Percentiles rank a stretch among this genome's conserved stretches.
phyloP scores from a whole-genome alignment of 2,888 invertebrate species.

The Troides helena region DNA sequence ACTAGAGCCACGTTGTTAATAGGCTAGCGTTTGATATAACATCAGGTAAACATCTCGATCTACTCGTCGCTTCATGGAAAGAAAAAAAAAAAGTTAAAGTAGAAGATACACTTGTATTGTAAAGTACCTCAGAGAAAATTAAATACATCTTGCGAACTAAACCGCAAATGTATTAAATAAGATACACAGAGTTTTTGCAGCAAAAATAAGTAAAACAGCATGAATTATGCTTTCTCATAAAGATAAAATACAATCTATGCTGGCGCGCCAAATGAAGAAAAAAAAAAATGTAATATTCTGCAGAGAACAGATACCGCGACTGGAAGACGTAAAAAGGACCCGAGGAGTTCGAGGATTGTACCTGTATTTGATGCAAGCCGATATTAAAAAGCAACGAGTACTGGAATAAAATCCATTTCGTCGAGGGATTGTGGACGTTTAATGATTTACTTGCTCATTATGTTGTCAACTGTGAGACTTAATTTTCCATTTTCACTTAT shows the following conservation, averaged over 20 bases:
- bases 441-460: conserved; percentile 31
- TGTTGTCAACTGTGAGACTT: conserved; percentile 23
- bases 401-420: conserved; percentile 23
- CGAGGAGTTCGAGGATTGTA: conserved; percentile 32
- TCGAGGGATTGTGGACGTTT: conserved; percentile 22
- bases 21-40: too few species aligned
- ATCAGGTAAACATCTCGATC: too few species aligned
- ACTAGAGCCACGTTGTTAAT: too few species aligned
- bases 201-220: conserved; percentile 65
- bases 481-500: conserved; percentile 26
- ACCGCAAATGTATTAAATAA: conserved; percentile 64
- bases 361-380: conserved; percentile 28
- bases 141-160: conserved; percentile 2
- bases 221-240: conserved; percentile 78
- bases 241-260: conserved; percentile 78
- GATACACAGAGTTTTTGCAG: conserved; percentile 53
- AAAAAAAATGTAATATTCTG: conserved; percentile 68
- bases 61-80: too few species aligned
- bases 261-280: conserved; percentile 70
- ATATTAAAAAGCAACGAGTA: conserved; percentile 27
- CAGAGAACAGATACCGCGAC: conserved; percentile 55
- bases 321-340: conserved; percentile 54
- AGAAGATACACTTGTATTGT: not conserved
- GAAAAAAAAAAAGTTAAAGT: too few species aligned
- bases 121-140: not conserved